Evolutionary conservation across 2,888 invertebrate genomes (phyloP), one percentile per base, ranked within the genome.

Genomic region (Leptinotarsa tumamoca): DNA sequence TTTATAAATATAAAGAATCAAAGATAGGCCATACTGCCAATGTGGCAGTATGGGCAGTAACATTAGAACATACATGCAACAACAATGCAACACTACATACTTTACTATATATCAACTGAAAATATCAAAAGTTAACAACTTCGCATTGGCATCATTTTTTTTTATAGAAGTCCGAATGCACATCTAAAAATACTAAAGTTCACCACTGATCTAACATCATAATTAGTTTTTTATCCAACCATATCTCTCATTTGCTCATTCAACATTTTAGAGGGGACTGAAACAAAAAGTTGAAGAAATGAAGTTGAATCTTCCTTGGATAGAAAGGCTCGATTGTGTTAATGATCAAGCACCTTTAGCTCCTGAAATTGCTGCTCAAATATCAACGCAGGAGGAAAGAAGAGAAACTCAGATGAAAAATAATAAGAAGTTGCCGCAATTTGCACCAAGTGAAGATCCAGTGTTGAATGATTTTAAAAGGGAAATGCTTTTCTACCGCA

Each of bases 381-480:
- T 96, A 84, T 92, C 94, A 82, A 93, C 94, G 75, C 94, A 95
- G 72, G 94, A 95, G 84, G 91, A 93, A 73, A 92, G 93, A 83
- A 90, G 95, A 0, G 90, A 91, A 5, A 92, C 90, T 81, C 89
- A 91, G 80, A 87, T 93, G 50, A 91, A 93, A 82, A 94, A 95
- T 75, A 94, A 92, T 75, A 93, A 92, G 83, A 95, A 95, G 80
- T 88, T 93, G 67, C 91, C 91, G 15, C 90, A 91, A 71, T 91
- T 92, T 82, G 89, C 90, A 2, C 91, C 94, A 0, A 89, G 90
- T 0, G 93, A 94, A 77, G 96, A 96, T 87, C 95, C 95, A 0
- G 92, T 96, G 0, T 87, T 96, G 27, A 96, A 98, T 90, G 98
- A 98, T 87, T 98, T 98, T 84, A 95, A 95, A 86, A 90, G 98